These are phyloP conservation scores for Mactromeris polynyma DNA, from an alignment of 2,888 invertebrate species.

Conservation along the genomic window DNA sequence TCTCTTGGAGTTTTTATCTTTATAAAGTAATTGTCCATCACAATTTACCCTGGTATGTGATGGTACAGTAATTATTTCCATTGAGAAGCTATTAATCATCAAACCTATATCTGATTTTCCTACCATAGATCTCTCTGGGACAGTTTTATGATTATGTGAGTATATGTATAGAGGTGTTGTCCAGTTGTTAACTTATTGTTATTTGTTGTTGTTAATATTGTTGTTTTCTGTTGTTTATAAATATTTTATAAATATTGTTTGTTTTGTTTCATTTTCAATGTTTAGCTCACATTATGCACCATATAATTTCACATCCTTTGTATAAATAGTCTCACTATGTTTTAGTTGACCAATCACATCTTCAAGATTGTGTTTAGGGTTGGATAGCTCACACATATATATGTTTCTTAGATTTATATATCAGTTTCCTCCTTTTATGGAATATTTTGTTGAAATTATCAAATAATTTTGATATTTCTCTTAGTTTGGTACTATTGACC, in stretches of 20 bases:
- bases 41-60: no score
- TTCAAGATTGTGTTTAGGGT: neutral
- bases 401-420: no score
- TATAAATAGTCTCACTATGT: neutral
- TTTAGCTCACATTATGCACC: neutral
- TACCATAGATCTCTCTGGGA: constrained; percentile 52
- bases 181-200: constrained; percentile 12
- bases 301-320: neutral
- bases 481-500: no score
- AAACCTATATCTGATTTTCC: neutral
- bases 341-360: neutral
- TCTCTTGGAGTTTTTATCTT: neutral
- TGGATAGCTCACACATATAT: no score
- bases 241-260: constrained; percentile 11
- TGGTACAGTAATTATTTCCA: no score
- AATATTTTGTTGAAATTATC: no score
- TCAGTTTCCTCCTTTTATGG: no score
- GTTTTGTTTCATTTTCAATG: neutral
- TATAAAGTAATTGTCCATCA: no score
- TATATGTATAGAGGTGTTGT: constrained; percentile 50
- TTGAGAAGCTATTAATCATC: neutral
- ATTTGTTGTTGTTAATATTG: constrained; percentile 16
- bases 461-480: no score
- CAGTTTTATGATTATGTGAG: constrained; percentile 70
- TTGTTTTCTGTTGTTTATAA: constrained; percentile 10